Base-by-base conservation (phyloP, 2,113 vertebrate genomes). In the Misgurnus mizolepis region DNA sequence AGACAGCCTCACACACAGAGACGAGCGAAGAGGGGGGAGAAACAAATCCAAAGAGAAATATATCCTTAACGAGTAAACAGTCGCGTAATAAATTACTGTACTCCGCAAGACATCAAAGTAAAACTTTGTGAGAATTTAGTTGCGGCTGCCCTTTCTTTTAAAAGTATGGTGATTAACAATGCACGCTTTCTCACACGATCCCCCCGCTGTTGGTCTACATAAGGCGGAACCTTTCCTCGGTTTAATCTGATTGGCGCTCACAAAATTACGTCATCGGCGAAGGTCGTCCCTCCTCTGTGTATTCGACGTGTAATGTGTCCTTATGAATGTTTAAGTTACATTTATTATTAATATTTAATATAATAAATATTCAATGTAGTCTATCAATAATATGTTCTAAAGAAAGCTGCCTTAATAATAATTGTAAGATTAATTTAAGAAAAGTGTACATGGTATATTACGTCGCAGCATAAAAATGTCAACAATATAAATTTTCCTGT, bases 181-280 rank as follows among this genome's bases (percentile, higher is more conserved):
- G 18, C 39, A 50, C 9, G 10, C 0, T 11, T 40, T 7, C 62
- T 55, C 1, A 4, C 3, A 70, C 75, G 80, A 81, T 65, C 18
- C 4, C 6, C 45, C 62, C 6, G 45, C 40, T 62, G 15, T 62
- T 39, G 58, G 58, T 76, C 77, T 41, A 62, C 80, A 64, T 76
- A 62, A 55, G 61, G 66, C 84, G 39, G 76, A 72, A 3, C 85
- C 80, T 86, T 88, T 83, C 77, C 81, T 83, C 68, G 62, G 34
- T 90, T 91, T 90, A 91, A 92, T 91, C 89, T 88, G 76, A 93
- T 93, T 93, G 92, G 92, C 91, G 85, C 84, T 45, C 85, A 70
- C 74, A 10, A 66, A 78, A 55, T 93, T 90, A 93, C 91, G 92
- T 78, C 65, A 78, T 10, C 60, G 6, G 0, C 49, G 78, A 85